phyloP scores from a whole-genome alignment of 2,888 invertebrate genomes.

The Hypena proboscidalis region DNA sequence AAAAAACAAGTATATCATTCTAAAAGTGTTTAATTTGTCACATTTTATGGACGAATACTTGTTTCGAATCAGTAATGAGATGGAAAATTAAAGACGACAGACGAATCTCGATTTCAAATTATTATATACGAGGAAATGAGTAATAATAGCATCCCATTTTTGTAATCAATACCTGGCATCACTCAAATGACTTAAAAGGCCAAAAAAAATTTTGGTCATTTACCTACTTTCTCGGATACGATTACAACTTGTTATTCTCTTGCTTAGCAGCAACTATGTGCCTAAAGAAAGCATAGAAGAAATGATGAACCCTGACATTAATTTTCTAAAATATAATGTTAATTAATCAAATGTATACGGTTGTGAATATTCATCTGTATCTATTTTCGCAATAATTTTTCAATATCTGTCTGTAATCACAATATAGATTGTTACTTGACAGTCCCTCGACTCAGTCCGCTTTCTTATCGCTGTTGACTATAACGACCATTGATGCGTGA shows the following conservation, averaged over 20 bases:
- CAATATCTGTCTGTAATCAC: conserved; percentile 52
- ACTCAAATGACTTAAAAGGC: too few relatives aligned
- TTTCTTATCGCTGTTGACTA: conserved; percentile 76
- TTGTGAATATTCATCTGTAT: conserved; percentile 18
- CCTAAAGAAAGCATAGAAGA: too few relatives aligned
- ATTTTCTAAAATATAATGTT: not conserved
- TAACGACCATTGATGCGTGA: conserved; percentile 64
- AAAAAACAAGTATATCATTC: conserved; percentile 45
- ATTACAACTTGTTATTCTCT: too few relatives aligned
- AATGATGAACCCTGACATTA: not conserved
- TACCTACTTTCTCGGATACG: too few relatives aligned
- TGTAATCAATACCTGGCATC: too few relatives aligned
- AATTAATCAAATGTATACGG: not conserved
- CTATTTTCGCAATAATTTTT: conserved; percentile 44
- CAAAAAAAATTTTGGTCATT: too few relatives aligned
- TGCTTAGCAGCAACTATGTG: too few relatives aligned
- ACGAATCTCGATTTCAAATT: conserved; percentile 11
- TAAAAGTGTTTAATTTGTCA: conserved; percentile 56
- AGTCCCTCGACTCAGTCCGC: conserved; percentile 66
- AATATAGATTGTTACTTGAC: conserved; percentile 69
- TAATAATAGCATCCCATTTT: not conserved
- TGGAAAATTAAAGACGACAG: conserved; percentile 25
- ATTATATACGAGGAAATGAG: too few relatives aligned
- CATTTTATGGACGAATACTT: conserved; percentile 47
- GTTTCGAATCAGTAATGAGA: conserved; percentile 51